Percentiles rank a stretch among this genome's conserved stretches.
Conservation (phyloP, 1,140 invertebrate species). For the Lethrus apterus region DNA sequence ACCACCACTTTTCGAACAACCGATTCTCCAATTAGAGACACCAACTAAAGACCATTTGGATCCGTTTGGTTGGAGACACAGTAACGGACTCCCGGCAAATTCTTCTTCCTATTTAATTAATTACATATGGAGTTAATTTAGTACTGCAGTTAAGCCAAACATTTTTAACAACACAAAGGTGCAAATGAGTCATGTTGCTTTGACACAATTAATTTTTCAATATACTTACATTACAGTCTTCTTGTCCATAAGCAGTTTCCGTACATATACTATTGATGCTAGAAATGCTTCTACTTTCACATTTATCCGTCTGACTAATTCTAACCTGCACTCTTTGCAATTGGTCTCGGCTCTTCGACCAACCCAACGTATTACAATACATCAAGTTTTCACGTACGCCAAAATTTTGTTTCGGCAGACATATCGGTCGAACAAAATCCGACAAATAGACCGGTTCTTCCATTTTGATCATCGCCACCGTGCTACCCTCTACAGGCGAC, state of each 20-base stretch:
- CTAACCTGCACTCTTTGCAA: constrained; percentile 69
- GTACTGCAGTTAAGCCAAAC: not conserved
- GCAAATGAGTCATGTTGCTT: too few species aligned
- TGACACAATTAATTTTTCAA: not conserved
- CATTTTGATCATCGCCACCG: constrained; percentile 71
- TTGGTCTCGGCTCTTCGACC: constrained; percentile 71
- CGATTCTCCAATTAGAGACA: constrained; percentile 74
- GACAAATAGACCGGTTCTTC: constrained; percentile 67
- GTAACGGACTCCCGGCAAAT: constrained; percentile 75
- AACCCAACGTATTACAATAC: constrained; percentile 76
- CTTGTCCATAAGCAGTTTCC: constrained; percentile 67
- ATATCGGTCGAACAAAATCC: constrained; percentile 76
- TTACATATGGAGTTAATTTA: too few species aligned
- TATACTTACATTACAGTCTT: constrained; percentile 68
- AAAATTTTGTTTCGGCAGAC: constrained; percentile 52
- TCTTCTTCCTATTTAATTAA: constrained; percentile 64
- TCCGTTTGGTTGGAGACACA: constrained; percentile 58
- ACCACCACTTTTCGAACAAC: constrained; percentile 61
- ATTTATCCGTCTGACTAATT: constrained; percentile 65
- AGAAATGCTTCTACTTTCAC: constrained; percentile 75
- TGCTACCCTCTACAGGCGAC: constrained; percentile 80
- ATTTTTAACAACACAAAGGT: too few species aligned
- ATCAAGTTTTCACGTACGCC: constrained; percentile 24
- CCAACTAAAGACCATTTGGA: constrained; percentile 66
- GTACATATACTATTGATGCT: constrained; percentile 74